Base-by-base conservation (phyloP, 2,888 invertebrate genomes). In the Nebria brevicollis region DNA sequence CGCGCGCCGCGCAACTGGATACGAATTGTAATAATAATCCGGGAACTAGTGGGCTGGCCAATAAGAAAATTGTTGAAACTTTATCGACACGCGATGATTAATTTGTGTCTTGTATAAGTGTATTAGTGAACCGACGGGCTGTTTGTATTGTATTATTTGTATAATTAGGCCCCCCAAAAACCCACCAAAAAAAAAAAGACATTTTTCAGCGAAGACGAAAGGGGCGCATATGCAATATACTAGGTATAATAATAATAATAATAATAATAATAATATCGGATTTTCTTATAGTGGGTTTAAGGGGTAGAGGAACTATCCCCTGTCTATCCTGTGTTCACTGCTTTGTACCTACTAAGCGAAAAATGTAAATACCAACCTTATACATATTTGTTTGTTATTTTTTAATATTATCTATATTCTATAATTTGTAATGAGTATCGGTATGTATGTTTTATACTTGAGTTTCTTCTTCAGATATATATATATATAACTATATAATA, bases 201-300 rank as follows among this genome's bases (percentile, higher is more conserved):
- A 13, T 15, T 66, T 66, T 66, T 20, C 15, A 25, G 25, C 75
- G 43, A 75, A 25, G 42, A 54, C n/a, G 15, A 73, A 73, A 72
- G 64, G 79, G 79, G 79, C 79, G 68, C 64, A 78, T 75, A 79
- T 79, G 79, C 79, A 79, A 79, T 79, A 79, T 79, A 76, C 43
- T 43, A 73, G 73, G 79, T 79, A 79, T 75, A 74, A 79, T 79
- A 76, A 25, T 66, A 34, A 34, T 25, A 68, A 20, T 20, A 72
- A 26, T 77, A 74, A 26, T 26, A 70, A 64, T n/a, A 72, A 65
- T 7, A 11, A 66, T 25, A 66, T 10, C 15, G 15, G 25, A 25
- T 72, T 20, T 20, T 20, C 20, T 72, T 43, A 80, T 15, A 42
- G 79, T 75, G 68, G 74, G 43, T 66, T 26, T 5, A 15, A 26